Evolutionary conservation across 1,140 invertebrate genomes (phyloP), one percentile per base, ranked within the genome.

Genomic region (Halictus rubicundus): DNA sequence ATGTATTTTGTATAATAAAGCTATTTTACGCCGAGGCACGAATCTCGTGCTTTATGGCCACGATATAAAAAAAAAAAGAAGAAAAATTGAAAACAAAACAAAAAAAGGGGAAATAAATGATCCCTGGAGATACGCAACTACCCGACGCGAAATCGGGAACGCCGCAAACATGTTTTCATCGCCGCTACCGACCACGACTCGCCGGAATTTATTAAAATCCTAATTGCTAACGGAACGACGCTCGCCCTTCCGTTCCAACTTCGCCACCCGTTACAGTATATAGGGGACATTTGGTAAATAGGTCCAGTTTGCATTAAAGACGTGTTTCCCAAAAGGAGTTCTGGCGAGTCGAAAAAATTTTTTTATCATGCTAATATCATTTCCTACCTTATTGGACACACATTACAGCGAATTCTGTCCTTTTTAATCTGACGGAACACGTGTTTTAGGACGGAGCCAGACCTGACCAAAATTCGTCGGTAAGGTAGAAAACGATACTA

Each of bases 1-100:
- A 92, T 92, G 85, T 84, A 88, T 90, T 91, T 91, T 91, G 87
- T 90, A 88, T 90, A 90, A 92, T 91, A 89, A 88, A 90, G 88
- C 89, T 90, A 89, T 90, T 91, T 90, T 90, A 90, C 88, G 83
- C 76, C 71, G 70, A 81, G 81, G 82, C 82, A 86, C 87, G 82
- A 85, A 88, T 86, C 85, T 81, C 71, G 81, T 88, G 86, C 84
- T 89, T 89, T 88, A 89, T 84, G 82, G 59, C 25, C 78, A 21
- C 60, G 46, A 39, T 54, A 57, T 61, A 61, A 59, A 21, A 69
- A 76, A 52, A 46, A 46, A 19, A 52, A 52, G 1, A 57, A 52
- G 25, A 39, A 39, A 54, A 25, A 27, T n/a, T n/a, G n/a, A n/a
- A n/a, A n/a, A n/a, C n/a, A n/a, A n/a, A n/a, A n/a, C n/a, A n/a